A percentile compares a stretch with the other conserved stretches of the same genome.
Conservation (phyloP, 2,113 vertebrate genomes). For the Sigmodon hispidus region DNA sequence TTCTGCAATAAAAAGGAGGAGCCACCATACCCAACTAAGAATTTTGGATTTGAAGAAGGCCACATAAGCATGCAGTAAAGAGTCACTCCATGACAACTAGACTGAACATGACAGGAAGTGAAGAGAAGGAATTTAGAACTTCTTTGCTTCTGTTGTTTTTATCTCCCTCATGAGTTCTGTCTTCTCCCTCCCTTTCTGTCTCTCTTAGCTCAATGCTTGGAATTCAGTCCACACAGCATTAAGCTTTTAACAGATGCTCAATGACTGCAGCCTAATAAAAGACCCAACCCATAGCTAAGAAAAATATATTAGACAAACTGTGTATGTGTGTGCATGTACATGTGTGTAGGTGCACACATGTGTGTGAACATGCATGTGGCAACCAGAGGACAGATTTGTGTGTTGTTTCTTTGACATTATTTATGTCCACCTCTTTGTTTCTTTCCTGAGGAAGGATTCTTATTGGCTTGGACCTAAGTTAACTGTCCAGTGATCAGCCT, state of each 20-base stretch:
- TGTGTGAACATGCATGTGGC: too few species aligned
- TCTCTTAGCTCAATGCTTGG: neutral
- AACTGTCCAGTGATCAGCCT: too few species aligned
- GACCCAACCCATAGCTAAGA: neutral
- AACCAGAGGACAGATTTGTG: neutral
- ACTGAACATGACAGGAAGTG: neutral
- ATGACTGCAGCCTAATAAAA: neutral
- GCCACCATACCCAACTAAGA: neutral
- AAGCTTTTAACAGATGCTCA: neutral
- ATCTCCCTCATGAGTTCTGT: neutral
- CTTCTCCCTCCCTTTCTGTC: neutral
- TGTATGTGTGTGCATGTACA: neutral
- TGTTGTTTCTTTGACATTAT: neutral
- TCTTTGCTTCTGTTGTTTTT: neutral
- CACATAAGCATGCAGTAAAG: neutral
- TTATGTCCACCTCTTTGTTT: neutral
- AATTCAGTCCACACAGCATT: neutral
- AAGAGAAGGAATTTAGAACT: neutral
- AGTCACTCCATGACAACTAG: neutral
- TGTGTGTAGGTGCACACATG: neutral
- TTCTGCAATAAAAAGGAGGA: neutral
- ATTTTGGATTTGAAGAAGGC: constrained; percentile 12
- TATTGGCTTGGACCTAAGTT: neutral
- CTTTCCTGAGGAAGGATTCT: neutral
- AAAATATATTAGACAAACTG: neutral